Percentiles rank a stretch among this genome's conserved stretches.
These are phyloP conservation scores for Brachypteracias leptosomus DNA, from an alignment of 2,113 vertebrate genomes.

Conservation along the genomic window DNA sequence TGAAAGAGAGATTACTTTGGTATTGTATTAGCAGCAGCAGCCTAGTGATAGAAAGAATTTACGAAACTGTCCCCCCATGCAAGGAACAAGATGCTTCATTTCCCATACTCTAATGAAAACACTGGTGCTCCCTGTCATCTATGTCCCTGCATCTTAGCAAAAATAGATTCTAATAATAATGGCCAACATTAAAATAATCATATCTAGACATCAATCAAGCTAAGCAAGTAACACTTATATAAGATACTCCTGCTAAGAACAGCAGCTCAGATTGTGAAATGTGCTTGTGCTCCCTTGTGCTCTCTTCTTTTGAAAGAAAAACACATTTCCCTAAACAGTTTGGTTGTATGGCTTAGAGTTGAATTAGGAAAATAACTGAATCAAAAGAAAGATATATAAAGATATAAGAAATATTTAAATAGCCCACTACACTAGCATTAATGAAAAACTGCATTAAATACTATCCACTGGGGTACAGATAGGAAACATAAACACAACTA, in stretches of 20 bases:
- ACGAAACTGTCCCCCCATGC: neutral
- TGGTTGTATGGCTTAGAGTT: neutral
- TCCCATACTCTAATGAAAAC: neutral
- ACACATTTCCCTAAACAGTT: neutral
- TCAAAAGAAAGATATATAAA: neutral
- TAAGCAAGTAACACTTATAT: rapidly evolving
- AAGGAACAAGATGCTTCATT: neutral
- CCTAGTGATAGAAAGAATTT: neutral
- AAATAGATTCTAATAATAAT: neutral
- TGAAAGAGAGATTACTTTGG: neutral
- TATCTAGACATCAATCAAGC: neutral
- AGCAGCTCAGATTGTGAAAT: neutral
- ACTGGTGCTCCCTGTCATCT: neutral
- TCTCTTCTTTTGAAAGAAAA: neutral
- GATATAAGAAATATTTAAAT: neutral
- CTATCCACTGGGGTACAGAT: neutral
- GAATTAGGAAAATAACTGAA: neutral
- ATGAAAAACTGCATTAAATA: neutral
- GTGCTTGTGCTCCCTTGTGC: neutral
- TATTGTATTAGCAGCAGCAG: neutral
- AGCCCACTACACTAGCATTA: neutral
- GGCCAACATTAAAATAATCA: neutral
- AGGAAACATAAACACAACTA: neutral
- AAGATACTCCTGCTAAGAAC: neutral
- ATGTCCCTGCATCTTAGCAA: neutral